These are phyloP conservation scores for Emydura subglobosa DNA, from an alignment of 2,113 vertebrate species.

Conservation along the genomic window DNA sequence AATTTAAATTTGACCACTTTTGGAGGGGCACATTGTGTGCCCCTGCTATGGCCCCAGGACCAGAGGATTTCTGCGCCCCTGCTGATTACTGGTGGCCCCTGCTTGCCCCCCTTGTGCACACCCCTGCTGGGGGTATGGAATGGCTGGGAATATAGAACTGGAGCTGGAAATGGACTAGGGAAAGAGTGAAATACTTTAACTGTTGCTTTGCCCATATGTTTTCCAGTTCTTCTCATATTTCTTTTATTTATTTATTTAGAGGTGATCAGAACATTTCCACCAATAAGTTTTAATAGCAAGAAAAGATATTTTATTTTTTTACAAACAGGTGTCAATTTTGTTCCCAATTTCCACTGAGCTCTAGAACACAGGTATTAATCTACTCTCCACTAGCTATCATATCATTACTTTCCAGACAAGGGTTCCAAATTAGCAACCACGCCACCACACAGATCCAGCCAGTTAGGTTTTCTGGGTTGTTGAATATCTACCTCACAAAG, in stretches of 20 bases:
- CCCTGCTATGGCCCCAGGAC: no score
- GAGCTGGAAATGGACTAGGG: slow-evolving; percentile 74
- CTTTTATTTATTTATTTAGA: slow-evolving; percentile 46
- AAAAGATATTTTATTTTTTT: no score
- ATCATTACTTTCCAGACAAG: slow-evolving; percentile 7
- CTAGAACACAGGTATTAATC: slow-evolving; percentile 46
- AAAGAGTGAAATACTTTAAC: slow-evolving; percentile 73
- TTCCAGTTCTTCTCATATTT: slow-evolving; percentile 16
- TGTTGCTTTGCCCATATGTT: slow-evolving; percentile 69
- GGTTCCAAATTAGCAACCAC: slow-evolving; percentile 8
- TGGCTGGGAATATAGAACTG: slow-evolving; percentile 65
- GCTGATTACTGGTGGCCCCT: no score
- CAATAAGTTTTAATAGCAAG: no score
- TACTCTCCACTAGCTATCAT: slow-evolving; percentile 52
- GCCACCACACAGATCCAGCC: not conserved
- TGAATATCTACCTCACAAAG: not conserved
- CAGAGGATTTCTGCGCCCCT: no score
- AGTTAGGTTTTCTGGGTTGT: not conserved
- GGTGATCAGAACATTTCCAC: slow-evolving; percentile 70
- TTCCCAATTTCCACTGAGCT: slow-evolving; percentile 69
- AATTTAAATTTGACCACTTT: no score
- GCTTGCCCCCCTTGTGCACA: no score
- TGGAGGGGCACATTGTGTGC: no score
- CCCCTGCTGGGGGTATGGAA: not conserved
- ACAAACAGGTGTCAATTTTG: not conserved